phyloP scores from a whole-genome alignment of 2,797 vertebrate genomes.

The Mormyrus proboscirostris region DNA sequence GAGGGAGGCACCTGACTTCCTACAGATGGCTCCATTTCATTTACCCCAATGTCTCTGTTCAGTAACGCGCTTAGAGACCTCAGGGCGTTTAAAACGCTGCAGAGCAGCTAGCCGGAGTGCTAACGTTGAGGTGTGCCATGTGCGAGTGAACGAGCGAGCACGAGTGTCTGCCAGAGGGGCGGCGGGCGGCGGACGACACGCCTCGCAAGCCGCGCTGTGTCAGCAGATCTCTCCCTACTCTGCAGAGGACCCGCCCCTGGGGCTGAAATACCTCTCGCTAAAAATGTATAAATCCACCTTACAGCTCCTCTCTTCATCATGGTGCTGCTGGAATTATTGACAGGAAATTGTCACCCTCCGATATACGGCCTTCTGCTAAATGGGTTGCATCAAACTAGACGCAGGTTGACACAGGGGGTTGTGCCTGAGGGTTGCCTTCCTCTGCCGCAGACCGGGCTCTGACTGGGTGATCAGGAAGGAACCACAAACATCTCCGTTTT shows the following conservation, averaged over 20 bases:
- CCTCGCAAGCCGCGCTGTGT: not conserved
- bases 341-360: not conserved
- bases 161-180: not conserved
- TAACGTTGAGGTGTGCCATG: not conserved
- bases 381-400: not conserved
- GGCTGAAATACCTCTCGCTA: conserved; percentile 10
- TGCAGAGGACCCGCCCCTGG: not conserved
- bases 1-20: not conserved
- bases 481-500: conserved; percentile 6
- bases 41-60: not conserved
- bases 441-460: conserved; percentile 12
- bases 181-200: not conserved
- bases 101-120: not conserved
- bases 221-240: conserved; percentile 29
- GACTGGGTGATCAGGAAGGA: not conserved
- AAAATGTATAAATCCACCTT: not conserved
- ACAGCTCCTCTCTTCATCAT: not conserved
- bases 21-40: not conserved
- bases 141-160: not conserved
- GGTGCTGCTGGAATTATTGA: not conserved
- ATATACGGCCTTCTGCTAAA: not conserved
- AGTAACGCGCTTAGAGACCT: not conserved
- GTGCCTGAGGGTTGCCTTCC: not conserved
- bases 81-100: not conserved
- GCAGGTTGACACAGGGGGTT: not conserved